These are phyloP conservation scores for Liolophura sinensis DNA, from an alignment of 1,140 invertebrate species.

Conservation along the genomic window DNA sequence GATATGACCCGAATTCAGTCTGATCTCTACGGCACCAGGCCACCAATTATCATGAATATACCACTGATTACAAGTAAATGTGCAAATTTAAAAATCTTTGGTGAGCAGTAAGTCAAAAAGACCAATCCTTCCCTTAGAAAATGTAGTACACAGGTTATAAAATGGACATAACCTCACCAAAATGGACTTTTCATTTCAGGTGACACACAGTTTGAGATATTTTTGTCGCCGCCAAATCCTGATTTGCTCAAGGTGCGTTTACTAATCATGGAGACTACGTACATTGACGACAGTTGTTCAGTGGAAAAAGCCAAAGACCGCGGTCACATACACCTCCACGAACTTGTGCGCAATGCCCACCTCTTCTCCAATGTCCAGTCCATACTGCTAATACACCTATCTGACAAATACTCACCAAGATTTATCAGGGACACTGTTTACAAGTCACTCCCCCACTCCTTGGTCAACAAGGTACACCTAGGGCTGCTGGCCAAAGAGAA, in stretches of 20 bases:
- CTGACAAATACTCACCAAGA: conserved; percentile 36
- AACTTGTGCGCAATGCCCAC: conserved; percentile 32
- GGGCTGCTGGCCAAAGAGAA: conserved; percentile 30
- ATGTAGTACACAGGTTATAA: too few species aligned
- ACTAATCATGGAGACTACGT: conserved; percentile 45
- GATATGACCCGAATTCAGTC: too few species aligned
- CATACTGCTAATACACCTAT: conserved; percentile 42
- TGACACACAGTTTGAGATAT: conserved; percentile 46
- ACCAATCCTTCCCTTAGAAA: too few species aligned
- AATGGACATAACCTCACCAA: too few species aligned
- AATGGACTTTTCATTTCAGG: conserved; percentile 27
- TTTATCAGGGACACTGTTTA: conserved; percentile 24
- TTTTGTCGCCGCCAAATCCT: conserved; percentile 31
- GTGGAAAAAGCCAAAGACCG: conserved; percentile 27
- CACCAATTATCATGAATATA: too few species aligned
- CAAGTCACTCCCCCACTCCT: conserved; percentile 17
- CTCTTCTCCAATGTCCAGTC: conserved; percentile 34
- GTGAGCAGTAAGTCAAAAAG: too few species aligned
- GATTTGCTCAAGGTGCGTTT: conserved; percentile 47
- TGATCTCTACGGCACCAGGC: too few species aligned
- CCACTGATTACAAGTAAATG: too few species aligned
- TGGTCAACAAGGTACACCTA: conserved; percentile 28
- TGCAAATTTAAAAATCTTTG: too few species aligned
- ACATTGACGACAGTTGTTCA: conserved; percentile 26
- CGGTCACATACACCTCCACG: conserved; percentile 41